Conservation (phyloP, 2,113 vertebrate genomes). For the Ammodytes marinus region DNA sequence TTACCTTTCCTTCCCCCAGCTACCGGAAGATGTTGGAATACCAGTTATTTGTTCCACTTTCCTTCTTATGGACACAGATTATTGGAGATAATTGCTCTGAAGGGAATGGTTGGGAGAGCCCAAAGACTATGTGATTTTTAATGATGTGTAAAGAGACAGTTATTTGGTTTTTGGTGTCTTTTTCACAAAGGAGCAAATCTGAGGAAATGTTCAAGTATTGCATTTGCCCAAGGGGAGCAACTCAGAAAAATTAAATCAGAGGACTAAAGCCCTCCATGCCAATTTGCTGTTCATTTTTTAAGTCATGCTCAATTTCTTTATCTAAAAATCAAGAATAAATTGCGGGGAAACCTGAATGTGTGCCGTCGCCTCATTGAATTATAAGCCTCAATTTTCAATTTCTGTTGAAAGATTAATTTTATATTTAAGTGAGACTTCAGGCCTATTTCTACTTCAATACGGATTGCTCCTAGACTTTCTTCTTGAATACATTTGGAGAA, state of each 20-base stretch:
- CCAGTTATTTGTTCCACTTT: slow-evolving; percentile 14
- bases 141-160: slow-evolving; percentile 17
- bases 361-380: slow-evolving; percentile 29
- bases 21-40: slow-evolving; percentile 1
- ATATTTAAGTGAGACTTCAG: slow-evolving; percentile 7
- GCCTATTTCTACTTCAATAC: slow-evolving; percentile 33
- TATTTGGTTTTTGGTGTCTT: slow-evolving; percentile 26
- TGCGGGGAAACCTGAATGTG: slow-evolving; percentile 36
- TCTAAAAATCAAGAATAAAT: slow-evolving; percentile 49
- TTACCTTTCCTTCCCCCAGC: slow-evolving; percentile 5
- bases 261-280: slow-evolving; percentile 31
- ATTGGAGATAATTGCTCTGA: slow-evolving; percentile 13
- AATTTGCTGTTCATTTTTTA: slow-evolving; percentile 24
- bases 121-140: slow-evolving; percentile 13
- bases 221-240: slow-evolving; percentile 21
- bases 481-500: slow-evolving; percentile 56
- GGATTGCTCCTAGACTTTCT: slow-evolving; percentile 52
- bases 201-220: slow-evolving; percentile 8
- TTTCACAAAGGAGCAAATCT: slow-evolving; percentile 32
- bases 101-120: slow-evolving; percentile 22
- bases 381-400: slow-evolving; percentile 49
- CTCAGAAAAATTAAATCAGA: slow-evolving; percentile 32
- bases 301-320: slow-evolving; percentile 33
- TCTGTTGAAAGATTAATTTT: slow-evolving; percentile 54
- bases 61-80: neutral